These are phyloP conservation scores for Danionella dracula DNA, from an alignment of 2,797 vertebrate species.

Conservation along the genomic window DNA sequence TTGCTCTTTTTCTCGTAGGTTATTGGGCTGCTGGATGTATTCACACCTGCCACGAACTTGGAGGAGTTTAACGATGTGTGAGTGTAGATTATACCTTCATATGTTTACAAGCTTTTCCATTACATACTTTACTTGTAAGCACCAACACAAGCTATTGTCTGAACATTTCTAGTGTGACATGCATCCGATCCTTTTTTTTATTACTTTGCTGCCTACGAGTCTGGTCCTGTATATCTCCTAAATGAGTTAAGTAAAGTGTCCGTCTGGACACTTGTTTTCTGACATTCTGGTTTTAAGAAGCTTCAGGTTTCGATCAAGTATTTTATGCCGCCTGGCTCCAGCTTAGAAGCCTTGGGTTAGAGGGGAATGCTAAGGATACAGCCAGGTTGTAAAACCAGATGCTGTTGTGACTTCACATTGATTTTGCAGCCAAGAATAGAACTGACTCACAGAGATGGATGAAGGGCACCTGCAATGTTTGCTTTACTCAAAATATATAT, in stretches of 20 bases:
- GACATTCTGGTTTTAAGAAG: background rate
- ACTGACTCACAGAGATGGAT: background rate
- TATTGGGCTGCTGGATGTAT: conserved; percentile 93
- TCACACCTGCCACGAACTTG: conserved; percentile 84
- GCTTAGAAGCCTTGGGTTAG: conserved; percentile 2
- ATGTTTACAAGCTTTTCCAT: too few species aligned
- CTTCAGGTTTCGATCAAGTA: background rate
- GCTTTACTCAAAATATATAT: background rate
- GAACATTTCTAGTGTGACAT: too few species aligned
- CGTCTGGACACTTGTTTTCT: background rate
- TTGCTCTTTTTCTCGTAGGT: conserved; percentile 68
- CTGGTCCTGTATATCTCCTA: too few species aligned
- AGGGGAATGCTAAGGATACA: conserved; percentile 20
- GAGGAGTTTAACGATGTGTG: conserved; percentile 96
- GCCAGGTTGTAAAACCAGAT: conserved; percentile 19
- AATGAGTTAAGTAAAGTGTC: too few species aligned
- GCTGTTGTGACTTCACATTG: conserved; percentile 9
- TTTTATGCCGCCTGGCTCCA: conserved; percentile 11
- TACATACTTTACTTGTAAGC: too few species aligned
- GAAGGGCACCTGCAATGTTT: background rate
- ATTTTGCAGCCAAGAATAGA: conserved; percentile 28
- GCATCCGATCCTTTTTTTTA: too few species aligned
- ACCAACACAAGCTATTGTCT: too few species aligned
- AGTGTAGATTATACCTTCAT: conserved; percentile 55
- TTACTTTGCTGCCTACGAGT: too few species aligned